These are phyloP conservation scores for Stenoptilia bipunctidactyla DNA, from an alignment of 2,888 invertebrate species.

Conservation along the genomic window DNA sequence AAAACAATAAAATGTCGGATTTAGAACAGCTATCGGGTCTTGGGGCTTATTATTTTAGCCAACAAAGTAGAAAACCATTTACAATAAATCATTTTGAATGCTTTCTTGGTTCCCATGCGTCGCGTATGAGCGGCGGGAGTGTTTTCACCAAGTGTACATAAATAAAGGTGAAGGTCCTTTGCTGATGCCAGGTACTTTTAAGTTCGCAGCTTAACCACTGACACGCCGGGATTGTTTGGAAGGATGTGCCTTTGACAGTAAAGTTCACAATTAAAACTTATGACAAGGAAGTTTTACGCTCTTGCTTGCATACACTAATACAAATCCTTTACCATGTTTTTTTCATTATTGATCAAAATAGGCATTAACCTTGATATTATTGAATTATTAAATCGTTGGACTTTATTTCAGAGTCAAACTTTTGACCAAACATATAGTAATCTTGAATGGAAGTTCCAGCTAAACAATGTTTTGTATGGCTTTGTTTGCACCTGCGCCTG, in stretches of 20 bases:
- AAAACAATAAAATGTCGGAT: slow-evolving; percentile 58
- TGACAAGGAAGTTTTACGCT: too few relatives aligned
- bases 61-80: slow-evolving; percentile 72
- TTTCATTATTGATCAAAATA: too few relatives aligned
- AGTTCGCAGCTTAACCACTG: background rate
- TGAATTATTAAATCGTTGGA: too few relatives aligned
- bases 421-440: too few relatives aligned
- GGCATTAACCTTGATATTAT: too few relatives aligned
- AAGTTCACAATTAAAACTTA: background rate
- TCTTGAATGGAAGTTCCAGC: too few relatives aligned
- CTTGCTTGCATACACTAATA: too few relatives aligned
- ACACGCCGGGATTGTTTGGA: slow-evolving; percentile 1
- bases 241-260: too few relatives aligned
- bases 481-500: too few relatives aligned
- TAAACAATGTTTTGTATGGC: too few relatives aligned
- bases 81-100: slow-evolving; percentile 72
- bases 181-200: slow-evolving; percentile 53
- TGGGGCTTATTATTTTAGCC: slow-evolving; percentile 67
- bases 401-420: too few relatives aligned
- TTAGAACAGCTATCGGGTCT: slow-evolving; percentile 57
- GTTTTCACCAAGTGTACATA: slow-evolving; percentile 68
- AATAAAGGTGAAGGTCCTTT: slow-evolving; percentile 66
- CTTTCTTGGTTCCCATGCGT: slow-evolving; percentile 66
- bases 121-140: slow-evolving; percentile 66
- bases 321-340: too few relatives aligned